Percentiles rank a stretch among this genome's conserved stretches.
phyloP scores from a whole-genome alignment of 1,140 invertebrate genomes.

The Drosophila lini region DNA sequence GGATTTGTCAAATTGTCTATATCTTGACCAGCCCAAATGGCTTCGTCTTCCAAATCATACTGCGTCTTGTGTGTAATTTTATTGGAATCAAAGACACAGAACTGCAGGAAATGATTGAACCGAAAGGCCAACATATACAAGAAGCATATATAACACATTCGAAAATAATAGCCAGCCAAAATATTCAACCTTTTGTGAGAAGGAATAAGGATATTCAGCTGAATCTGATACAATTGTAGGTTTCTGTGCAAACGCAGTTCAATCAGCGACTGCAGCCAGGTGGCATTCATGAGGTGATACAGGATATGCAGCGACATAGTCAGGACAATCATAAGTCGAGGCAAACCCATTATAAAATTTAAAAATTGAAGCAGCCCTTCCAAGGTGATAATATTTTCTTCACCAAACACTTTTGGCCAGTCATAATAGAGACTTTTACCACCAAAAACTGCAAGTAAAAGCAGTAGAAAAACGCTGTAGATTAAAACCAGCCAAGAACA shows the following conservation, averaged over 20 bases:
- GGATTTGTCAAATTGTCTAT: neutral
- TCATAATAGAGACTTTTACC: slow-evolving; percentile 10
- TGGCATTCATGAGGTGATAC: slow-evolving; percentile 42
- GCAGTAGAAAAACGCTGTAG: slow-evolving; percentile 11
- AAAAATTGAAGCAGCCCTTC: neutral
- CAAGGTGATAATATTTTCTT: fast-evolving
- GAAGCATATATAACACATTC: slow-evolving; percentile 19
- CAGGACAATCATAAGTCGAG: slow-evolving; percentile 10
- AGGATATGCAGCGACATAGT: slow-evolving; percentile 29
- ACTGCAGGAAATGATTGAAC: slow-evolving; percentile 4
- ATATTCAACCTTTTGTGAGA: slow-evolving; percentile 26
- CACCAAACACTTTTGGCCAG: slow-evolving; percentile 4
- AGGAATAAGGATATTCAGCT: slow-evolving; percentile 11
- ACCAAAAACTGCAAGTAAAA: slow-evolving; percentile 15
- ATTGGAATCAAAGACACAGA: slow-evolving; percentile 13
- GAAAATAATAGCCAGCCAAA: slow-evolving; percentile 44
- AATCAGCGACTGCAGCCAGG: slow-evolving; percentile 34
- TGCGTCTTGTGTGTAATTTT: slow-evolving; percentile 23
- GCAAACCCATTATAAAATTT: slow-evolving; percentile 11
- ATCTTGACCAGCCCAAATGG: slow-evolving; percentile 25
- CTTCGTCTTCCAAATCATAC: slow-evolving; percentile 40
- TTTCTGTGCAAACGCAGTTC: slow-evolving; percentile 14
- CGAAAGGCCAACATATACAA: slow-evolving; percentile 9
- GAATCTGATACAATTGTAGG: slow-evolving; percentile 1
- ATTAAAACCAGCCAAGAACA: slow-evolving; percentile 16